Percentiles rank a stretch among this genome's conserved stretches.
Conservation (phyloP, 2,888 invertebrate genomes). For the Cyclophora punctaria region DNA sequence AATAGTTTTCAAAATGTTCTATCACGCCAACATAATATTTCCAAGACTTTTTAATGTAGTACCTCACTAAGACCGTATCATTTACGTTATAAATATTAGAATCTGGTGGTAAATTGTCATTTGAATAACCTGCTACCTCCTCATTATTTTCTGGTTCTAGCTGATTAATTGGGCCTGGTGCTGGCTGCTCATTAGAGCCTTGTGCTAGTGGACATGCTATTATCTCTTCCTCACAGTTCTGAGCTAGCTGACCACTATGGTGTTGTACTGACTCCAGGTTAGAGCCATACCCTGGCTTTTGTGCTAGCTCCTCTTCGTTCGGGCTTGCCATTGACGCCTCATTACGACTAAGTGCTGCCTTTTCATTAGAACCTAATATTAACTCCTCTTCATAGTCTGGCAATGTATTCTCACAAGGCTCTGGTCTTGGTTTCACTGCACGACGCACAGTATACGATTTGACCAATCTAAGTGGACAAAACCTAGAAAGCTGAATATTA, state of each 20-base stretch:
- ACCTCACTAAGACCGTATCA: too few relatives aligned
- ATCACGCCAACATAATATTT: too few relatives aligned
- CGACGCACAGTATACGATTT: too few relatives aligned
- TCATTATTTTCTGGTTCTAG: constrained; percentile 4
- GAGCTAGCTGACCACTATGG: constrained; percentile 4
- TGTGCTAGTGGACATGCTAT: constrained; percentile 4
- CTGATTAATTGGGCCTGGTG: constrained; percentile 4
- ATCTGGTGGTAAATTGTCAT: too few relatives aligned
- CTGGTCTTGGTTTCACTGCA: too few relatives aligned
- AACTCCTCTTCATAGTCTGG: background rate
- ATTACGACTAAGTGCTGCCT: constrained; percentile 3
- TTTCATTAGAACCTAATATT: constrained; percentile 4
- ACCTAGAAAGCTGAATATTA: too few relatives aligned
- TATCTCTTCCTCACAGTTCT: constrained; percentile 4
- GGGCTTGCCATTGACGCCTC: constrained; percentile 3
- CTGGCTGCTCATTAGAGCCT: constrained; percentile 4
- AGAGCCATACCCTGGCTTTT: constrained; percentile 4
- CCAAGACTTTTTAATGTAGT: too few relatives aligned
- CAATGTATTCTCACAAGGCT: too few relatives aligned
- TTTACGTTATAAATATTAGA: too few relatives aligned
- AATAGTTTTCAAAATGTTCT: too few relatives aligned
- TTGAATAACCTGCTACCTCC: background rate
- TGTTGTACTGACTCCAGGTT: constrained; percentile 4
- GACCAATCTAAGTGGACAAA: too few relatives aligned
- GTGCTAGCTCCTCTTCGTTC: constrained; percentile 4